Percentiles rank a stretch among this genome's conserved stretches.
Conservation (phyloP, 2,113 vertebrate species). For the Thalassoma bifasciatum region DNA sequence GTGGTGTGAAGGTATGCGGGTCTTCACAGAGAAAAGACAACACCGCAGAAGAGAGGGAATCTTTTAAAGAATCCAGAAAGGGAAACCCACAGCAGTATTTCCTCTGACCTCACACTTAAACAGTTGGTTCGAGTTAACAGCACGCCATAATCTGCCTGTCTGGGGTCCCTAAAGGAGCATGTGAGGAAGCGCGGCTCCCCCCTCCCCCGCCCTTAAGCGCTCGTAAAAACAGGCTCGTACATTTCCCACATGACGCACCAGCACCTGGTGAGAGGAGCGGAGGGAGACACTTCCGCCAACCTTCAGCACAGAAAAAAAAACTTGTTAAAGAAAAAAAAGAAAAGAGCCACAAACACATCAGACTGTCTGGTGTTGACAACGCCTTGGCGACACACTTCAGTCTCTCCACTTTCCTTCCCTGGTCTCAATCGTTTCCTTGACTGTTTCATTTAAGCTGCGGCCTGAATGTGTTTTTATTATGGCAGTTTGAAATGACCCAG, state of each 20-base stretch:
- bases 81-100: slow-evolving; percentile 53
- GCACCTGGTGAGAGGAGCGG: slow-evolving; percentile 57
- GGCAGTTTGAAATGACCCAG: slow-evolving; percentile 58
- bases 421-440: slow-evolving; percentile 54
- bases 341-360: slow-evolving; percentile 64
- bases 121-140: slow-evolving; percentile 48
- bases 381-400: slow-evolving; percentile 61
- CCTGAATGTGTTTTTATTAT: slow-evolving; percentile 67
- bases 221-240: slow-evolving; percentile 48
- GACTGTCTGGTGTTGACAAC: slow-evolving; percentile 75
- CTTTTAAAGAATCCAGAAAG: slow-evolving; percentile 8
- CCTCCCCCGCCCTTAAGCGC: slow-evolving; percentile 10
- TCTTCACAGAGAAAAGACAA: slow-evolving; percentile 2
- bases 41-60: slow-evolving; percentile 8
- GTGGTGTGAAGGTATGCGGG: slow-evolving; percentile 4
- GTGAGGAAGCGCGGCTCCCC: slow-evolving; percentile 17
- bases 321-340: slow-evolving; percentile 72
- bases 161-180: slow-evolving; percentile 13
- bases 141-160: slow-evolving; percentile 29
- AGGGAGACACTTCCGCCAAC: slow-evolving; percentile 68
- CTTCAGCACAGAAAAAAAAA: slow-evolving; percentile 24
- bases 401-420: slow-evolving; percentile 48
- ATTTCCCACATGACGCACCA: slow-evolving; percentile 58
- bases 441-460: slow-evolving; percentile 60
- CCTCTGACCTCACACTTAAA: slow-evolving; percentile 51